These are phyloP conservation scores for Champsocephalus esox DNA, from an alignment of 2,797 vertebrate genomes.

Conservation along the genomic window DNA sequence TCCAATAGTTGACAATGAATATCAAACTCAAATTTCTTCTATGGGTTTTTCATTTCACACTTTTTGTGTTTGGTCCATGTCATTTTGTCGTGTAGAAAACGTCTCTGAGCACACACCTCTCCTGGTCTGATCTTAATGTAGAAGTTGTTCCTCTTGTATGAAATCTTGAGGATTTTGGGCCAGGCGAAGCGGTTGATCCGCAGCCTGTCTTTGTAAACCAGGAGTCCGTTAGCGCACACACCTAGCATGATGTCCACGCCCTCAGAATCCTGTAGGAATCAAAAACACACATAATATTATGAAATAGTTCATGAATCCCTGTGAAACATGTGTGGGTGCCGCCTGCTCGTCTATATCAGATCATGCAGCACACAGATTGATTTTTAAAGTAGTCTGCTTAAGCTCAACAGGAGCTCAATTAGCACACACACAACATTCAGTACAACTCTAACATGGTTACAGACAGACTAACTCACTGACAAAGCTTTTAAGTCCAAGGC, in stretches of 20 bases:
- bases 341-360: conserved; percentile 31
- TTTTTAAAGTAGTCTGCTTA: conserved; percentile 58
- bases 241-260: conserved; percentile 98
- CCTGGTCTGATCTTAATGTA: conserved; percentile 99
- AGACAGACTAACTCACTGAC: conserved; percentile 49
- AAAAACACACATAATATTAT: neutral
- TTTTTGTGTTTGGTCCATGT: too few relatives aligned
- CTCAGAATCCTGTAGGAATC: conserved; percentile 90
- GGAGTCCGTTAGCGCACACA: conserved; percentile 94
- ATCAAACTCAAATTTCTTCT: too few relatives aligned
- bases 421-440: conserved; percentile 15
- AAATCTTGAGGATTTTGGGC: conserved; percentile 99
- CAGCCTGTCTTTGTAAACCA: conserved; percentile 98
- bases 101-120: conserved; percentile 85
- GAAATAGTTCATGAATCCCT: neutral
- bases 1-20: too few relatives aligned
- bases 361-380: conserved; percentile 35
- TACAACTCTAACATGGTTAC: conserved; percentile 51
- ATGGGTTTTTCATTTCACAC: too few relatives aligned
- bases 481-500: conserved; percentile 76
- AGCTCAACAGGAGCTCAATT: conserved; percentile 61
- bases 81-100: too few relatives aligned
- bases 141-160: conserved; percentile 98
- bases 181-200: conserved; percentile 98
- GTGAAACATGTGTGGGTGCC: neutral